Evolutionary conservation across 2,113 vertebrate genomes (phyloP), one percentile per base, ranked within the genome.

Genomic region (Cavia porcellus): DNA sequence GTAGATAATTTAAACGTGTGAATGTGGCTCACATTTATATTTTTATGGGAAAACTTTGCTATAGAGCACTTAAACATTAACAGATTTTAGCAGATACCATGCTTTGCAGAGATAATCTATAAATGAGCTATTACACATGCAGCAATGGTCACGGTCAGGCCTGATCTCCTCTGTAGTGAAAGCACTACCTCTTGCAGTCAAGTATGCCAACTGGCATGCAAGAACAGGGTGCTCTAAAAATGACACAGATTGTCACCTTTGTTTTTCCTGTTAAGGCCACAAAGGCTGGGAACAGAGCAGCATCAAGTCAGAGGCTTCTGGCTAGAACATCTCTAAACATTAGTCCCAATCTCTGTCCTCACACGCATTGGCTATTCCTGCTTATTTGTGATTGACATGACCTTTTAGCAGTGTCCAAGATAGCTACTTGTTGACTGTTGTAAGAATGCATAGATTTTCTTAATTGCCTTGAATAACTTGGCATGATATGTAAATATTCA

Each of bases 391-490:
- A 38, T 47, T 91, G 70, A 59, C 47, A 59, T 92, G 47, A 80
- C 22, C 25, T 94, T 92, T 92, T 52, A 86, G 28, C 45, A 3
- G 11, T 72, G 38, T 94, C 47, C 32, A 84, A 64, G 62, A 7
- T 52, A 66, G 52, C 12, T 79, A 2, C 61, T 80, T 70, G 28
- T 72, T 90, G 68, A 90, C 50, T 92, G 47, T 57, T 91, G 22
- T 61, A 59, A 93, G 38, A 95, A 89, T n/a, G 20, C 20, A 77
- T 30, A 91, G 22, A 86, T 75, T 28, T 59, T 92, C 61, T 68
- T 24, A 22, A 90, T 66, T 83, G 79, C 92, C 86, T 92, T 90
- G 52, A 95, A 86, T 24, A 95, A 74, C 12, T 72, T 82, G 45
- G 35, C n/a, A 20, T 55, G 50, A 30, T 55, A 47, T 57, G 24